Evolutionary conservation across 2,888 invertebrate genomes (phyloP).

Genomic region (Hyppa rectilinea): DNA sequence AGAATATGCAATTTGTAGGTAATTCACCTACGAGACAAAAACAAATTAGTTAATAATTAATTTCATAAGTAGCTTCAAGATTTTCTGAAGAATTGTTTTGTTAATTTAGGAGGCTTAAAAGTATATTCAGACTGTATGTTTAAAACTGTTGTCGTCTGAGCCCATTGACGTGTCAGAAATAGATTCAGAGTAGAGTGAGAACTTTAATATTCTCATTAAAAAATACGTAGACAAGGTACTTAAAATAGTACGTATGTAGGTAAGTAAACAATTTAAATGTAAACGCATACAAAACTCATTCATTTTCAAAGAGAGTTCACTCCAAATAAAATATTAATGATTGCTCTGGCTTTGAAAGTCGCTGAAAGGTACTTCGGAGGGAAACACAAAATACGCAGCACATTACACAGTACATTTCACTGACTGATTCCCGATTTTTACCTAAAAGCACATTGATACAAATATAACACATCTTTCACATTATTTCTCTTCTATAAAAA

Average conservation of each 20-base stretch:
- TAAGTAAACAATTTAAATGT: neutral
- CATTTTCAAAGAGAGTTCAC: constrained; percentile 18
- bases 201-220: neutral
- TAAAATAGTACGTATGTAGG: neutral
- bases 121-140: neutral
- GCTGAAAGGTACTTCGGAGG: constrained; percentile 25
- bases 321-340: constrained; percentile 20
- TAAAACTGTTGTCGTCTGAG: neutral
- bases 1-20: neutral
- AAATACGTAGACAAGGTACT: neutral
- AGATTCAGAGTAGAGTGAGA: too few species aligned
- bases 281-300: constrained; percentile 30
- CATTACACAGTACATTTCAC: constrained; percentile 11
- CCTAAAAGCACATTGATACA: constrained; percentile 77
- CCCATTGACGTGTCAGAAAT: neutral
- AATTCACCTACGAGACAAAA: neutral
- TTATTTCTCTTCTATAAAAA: constrained; percentile 66
- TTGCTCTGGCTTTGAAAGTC: constrained; percentile 4
- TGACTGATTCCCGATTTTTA: constrained; percentile 38
- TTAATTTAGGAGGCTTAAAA: neutral
- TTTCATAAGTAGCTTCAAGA: neutral
- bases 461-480: constrained; percentile 68
- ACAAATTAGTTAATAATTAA: neutral
- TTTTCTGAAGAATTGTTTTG: neutral
- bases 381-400: constrained; percentile 12